Conservation (phyloP, 2,797 vertebrate genomes). For the Podargus strigoides region DNA sequence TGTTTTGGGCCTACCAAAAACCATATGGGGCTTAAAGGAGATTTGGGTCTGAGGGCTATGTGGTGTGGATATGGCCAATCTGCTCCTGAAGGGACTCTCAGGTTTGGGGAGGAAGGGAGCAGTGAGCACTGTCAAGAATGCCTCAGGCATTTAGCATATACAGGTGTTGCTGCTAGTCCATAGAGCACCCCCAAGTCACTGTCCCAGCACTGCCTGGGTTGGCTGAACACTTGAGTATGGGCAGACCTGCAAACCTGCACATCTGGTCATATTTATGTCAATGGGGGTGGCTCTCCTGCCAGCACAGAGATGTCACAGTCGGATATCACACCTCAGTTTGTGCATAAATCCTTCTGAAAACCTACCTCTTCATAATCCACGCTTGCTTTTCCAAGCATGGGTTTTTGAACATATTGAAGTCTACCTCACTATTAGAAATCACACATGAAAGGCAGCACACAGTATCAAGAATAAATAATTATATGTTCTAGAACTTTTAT, state of each 20-base stretch:
- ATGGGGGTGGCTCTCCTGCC: accelerated
- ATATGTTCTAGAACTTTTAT: neutral
- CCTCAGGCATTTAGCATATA: neutral
- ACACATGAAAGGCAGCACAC: neutral
- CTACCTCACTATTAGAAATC: neutral
- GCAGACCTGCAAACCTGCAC: neutral
- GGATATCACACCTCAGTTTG: neutral
- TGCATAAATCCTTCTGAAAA: neutral
- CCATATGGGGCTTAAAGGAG: neutral
- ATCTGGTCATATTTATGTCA: neutral
- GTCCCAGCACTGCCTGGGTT: neutral
- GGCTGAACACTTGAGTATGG: accelerated
- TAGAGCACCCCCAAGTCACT: neutral
- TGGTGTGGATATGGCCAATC: neutral
- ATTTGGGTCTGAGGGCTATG: neutral
- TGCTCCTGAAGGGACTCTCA: neutral
- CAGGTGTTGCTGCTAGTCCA: neutral
- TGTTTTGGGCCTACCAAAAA: neutral
- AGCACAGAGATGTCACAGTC: neutral
- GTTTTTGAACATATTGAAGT: neutral
- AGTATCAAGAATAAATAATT: neutral
- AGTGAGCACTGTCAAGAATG: neutral
- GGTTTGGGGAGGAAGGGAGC: neutral
- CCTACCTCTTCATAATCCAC: accelerated
- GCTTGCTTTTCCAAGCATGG: neutral